Base-by-base conservation (phyloP, 2,113 vertebrate species). In the Malurus cyaneus region DNA sequence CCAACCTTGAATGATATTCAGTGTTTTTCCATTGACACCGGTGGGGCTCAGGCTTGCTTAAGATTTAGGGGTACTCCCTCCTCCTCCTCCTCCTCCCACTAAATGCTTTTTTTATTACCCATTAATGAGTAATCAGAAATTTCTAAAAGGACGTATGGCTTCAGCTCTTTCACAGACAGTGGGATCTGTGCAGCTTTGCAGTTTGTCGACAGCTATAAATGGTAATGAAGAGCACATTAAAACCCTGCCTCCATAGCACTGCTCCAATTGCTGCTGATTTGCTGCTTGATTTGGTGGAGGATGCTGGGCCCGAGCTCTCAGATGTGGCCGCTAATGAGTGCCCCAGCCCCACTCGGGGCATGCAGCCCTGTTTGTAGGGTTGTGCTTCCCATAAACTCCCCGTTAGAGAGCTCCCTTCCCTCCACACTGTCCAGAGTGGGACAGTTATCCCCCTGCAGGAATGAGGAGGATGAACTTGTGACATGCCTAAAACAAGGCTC, bases 191-290 rank as follows among this genome's bases (percentile, higher is more conserved):
- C 83, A 88, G 80, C 69, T 74, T 59, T 91, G 50, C 86, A 65
- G 74, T 85, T 80, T 85, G 87, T 12, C 92, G 92, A 73, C 76
- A 81, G 92, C 92, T 91, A 52, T 91, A 93, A 96, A 93, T 23
- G 69, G 25, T 83, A 91, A 96, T 84, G 76, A 93, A 78, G 81
- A 56, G 72, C 77, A 34, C 4, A 8, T 90, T 86, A 54, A 79
- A 83, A 46, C 70, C 76, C 92, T 90, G 82, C 85, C 91, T 88
- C 91, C 4, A 1, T 71, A 41, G 83, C 77, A 9, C 4, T 34
- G 52, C 88, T 95, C 39, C 94, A 86, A 94, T 86, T 92, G 92
- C 86, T 88, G 88, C 74, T 93, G 91, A 92, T 94, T 88, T 96
- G 92, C 88, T 93, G 91, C 92, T 92, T 62, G 91, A 28, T 90